Base-by-base conservation (phyloP, 23 tunicate genomes). In the Oikopleura vanhoeffeni region DNA sequence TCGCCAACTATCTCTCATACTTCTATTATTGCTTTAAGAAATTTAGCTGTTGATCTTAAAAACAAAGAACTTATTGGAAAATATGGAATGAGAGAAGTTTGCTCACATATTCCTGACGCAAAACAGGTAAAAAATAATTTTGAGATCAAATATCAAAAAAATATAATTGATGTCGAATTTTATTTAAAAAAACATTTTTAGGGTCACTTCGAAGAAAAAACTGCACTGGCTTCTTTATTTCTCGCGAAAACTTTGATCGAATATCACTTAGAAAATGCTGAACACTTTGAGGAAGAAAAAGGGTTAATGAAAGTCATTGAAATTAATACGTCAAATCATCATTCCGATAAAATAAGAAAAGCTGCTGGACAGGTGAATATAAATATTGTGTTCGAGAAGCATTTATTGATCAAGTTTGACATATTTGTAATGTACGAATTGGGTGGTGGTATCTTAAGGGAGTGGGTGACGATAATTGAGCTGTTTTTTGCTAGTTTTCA, bases 51-150 rank as follows among this genome's bases (percentile, higher is more conserved):
- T 41, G 98, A 94, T 76, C 83, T 0, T 60, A 94, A 94, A 76
- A 94, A 94, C 84, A 94, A 94, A 58, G 91, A 90, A 57, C 85
- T 94, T 3, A 87, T 94, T 82, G 97, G 97, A 87, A 64, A 85
- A 89, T 86, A 32, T 39, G 79, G 79, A 24, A 71, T 71, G 79
- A 30, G 38, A 13, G 79, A 71, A 71, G 79, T 71, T 2, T 71
- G 79, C 79, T 18, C 79, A 24, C 27, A 71, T 30, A 71, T 71
- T 24, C 79, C 79, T 4, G 79, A 71, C 38, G 79, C 79, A 18
- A 71, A 71, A 30, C 79, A 71, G 79, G 79, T 71, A 13, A 49
- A 24, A 49, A 49, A 49, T 49, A 13, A 49, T 49, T 49, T 49
- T 24, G 13, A 13, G 64, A 49, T 8, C 24, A 49, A 49, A 49